Evolutionary conservation across 1,140 invertebrate genomes (phyloP), one percentile per base, ranked within the genome.

Genomic region (Globodera ellingtonae): DNA sequence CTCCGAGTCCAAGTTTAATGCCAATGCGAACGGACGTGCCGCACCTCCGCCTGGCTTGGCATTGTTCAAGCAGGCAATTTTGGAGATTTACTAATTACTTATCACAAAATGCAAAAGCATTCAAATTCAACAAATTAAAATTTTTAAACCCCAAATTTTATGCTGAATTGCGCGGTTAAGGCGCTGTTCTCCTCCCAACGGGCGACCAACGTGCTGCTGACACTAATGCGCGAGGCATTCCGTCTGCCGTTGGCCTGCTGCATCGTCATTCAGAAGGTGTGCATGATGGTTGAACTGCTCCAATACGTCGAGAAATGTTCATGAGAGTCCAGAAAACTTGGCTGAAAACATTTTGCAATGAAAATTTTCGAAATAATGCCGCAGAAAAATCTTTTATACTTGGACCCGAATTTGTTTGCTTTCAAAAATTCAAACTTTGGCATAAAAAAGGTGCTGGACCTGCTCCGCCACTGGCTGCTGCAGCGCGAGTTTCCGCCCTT

Each of bases 401-500:
- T 35, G 35, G 35, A 24, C 35, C 35, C 35, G 35, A 35, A 35
- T 35, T 35, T 35, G 35, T 35, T 35, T 35, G 35, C 2, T 2
- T 35, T 35, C 35, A 35, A 3, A 35, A 3, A 35, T 35, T 35
- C 35, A 35, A 35, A 35, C 1, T 35, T 35, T 35, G 35, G 35
- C 35, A 59, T 1, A 59, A 59, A 59, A 59, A 62, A 62, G 67
- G 88, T 89, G 10, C 56, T 88, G 47, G 66, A 70, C 46, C 52
- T 88, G n/a, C 79, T 89, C 21, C 81, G 85, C 35, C 69, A 75
- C 21, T 88, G 87, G 87, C 83, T 88, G 24, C 75, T 88, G 1
- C 87, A 88, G 81, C 83, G 75, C 47, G 88, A 88, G 72, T 79
- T 89, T 71, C 86, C 87, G 5, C 82, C 84, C 9, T 88, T 88